A percentile compares a stretch with the other conserved stretches of the same genome.
These are phyloP conservation scores for Drosophila leonis DNA, from an alignment of 2,888 invertebrate genomes.

Conservation along the genomic window DNA sequence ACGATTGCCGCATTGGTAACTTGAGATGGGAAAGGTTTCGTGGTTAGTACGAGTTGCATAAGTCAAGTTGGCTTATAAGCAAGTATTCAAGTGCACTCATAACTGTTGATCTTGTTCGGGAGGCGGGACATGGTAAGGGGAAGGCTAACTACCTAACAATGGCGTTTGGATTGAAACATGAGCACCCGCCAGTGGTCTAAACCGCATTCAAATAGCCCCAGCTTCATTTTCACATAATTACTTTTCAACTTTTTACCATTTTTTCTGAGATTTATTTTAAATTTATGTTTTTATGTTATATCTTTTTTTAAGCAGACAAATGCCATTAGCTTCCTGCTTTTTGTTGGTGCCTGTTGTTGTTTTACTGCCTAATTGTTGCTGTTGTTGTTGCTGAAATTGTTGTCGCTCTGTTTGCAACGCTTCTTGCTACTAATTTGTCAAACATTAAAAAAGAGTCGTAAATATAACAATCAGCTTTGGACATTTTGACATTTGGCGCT, in stretches of 20 bases:
- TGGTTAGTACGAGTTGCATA: conserved; percentile 51
- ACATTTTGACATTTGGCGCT: conserved; percentile 72
- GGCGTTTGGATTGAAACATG: conserved; percentile 34
- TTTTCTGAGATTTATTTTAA: conserved; percentile 13
- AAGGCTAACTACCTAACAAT: conserved; percentile 15
- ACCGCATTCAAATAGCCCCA: conserved; percentile 46
- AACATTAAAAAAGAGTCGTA: conserved; percentile 76
- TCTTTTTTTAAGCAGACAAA: conserved; percentile 41
- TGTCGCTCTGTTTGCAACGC: conserved; percentile 51
- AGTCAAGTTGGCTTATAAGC: conserved; percentile 26
- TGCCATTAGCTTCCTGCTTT: conserved; percentile 70
- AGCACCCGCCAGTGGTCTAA: conserved; percentile 35
- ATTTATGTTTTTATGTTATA: conserved; percentile 5
- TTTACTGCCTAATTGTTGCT: conserved; percentile 35
- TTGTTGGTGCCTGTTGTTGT: conserved; percentile 42
- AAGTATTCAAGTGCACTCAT: conserved; percentile 21
- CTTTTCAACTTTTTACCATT: conserved; percentile 37
- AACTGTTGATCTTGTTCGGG: conserved; percentile 25
- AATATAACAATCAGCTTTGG: conserved; percentile 78
- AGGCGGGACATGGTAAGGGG: too few species aligned
- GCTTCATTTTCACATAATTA: conserved; percentile 41
- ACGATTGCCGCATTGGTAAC: conserved; percentile 50
- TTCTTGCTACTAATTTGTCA: conserved; percentile 74
- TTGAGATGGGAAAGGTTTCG: conserved; percentile 42
- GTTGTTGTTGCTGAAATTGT: conserved; percentile 35